phyloP scores from a whole-genome alignment of 2,113 vertebrate genomes.

The Strix aluco region DNA sequence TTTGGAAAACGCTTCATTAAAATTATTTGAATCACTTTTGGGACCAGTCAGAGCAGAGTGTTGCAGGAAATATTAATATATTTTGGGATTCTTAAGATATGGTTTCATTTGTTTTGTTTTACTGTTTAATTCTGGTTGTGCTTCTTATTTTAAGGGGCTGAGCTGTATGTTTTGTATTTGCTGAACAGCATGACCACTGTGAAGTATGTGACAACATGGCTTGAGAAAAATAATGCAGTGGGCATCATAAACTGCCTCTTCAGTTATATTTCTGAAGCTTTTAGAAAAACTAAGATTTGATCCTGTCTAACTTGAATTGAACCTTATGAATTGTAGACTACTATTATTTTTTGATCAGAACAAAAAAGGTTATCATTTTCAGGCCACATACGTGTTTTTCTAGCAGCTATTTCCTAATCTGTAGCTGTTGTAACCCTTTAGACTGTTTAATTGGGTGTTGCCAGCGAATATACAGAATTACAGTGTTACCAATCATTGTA shows the following conservation, averaged over 20 bases:
- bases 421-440: neutral
- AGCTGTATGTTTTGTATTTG: neutral
- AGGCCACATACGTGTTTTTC: neutral
- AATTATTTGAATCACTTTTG: neutral
- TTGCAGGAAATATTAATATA: neutral
- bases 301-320: conserved; percentile 30
- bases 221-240: neutral
- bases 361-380: conserved; percentile 10
- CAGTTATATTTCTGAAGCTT: neutral
- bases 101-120: neutral
- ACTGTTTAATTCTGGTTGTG: neutral
- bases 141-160: conserved; percentile 30
- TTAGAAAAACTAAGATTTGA: neutral
- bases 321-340: conserved; percentile 46
- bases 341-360: conserved; percentile 28
- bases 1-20: neutral
- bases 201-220: neutral
- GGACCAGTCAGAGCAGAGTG: neutral
- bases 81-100: neutral
- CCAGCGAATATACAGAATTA: neutral
- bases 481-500: neutral
- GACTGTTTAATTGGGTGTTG: conserved; percentile 50
- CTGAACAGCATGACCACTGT: neutral
- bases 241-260: neutral
- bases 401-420: conserved; percentile 18